Percentiles rank a stretch among this genome's conserved stretches.
phyloP scores from a whole-genome alignment of 2,888 invertebrate species.

The Drosophila austrosaltans region DNA sequence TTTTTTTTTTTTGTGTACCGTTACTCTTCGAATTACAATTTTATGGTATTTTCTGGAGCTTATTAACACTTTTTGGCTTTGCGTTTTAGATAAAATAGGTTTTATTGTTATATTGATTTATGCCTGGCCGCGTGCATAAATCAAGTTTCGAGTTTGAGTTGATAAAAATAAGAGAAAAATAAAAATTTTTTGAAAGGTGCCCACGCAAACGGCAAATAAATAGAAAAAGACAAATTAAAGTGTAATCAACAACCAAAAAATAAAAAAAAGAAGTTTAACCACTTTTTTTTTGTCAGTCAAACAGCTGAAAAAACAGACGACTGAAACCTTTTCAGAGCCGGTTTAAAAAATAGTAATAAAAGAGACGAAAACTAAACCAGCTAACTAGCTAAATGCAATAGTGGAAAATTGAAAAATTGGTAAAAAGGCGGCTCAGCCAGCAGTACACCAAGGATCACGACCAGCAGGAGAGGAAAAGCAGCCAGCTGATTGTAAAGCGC shows the following conservation, averaged over 20 bases:
- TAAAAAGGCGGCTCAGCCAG: slow-evolving; percentile 13
- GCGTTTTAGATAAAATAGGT: slow-evolving; percentile 37
- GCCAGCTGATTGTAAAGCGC: slow-evolving; percentile 62
- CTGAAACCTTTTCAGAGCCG: slow-evolving; percentile 69
- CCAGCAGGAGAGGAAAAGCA: slow-evolving; percentile 48
- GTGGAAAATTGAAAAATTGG: slow-evolving; percentile 20
- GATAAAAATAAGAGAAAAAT: slow-evolving; percentile 21
- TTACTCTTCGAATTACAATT: not conserved
- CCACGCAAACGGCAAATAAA: slow-evolving; percentile 67
- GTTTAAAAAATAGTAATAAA: slow-evolving; percentile 51
- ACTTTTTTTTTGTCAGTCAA: slow-evolving; percentile 55
- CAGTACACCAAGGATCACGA: slow-evolving; percentile 22
- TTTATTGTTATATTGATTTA: slow-evolving; percentile 58
- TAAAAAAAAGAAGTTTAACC: slow-evolving; percentile 70
- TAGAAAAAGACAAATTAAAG: slow-evolving; percentile 71
- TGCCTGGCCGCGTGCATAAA: slow-evolving; percentile 59
- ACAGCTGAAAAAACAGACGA: slow-evolving; percentile 69
- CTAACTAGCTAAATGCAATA: slow-evolving; percentile 54
- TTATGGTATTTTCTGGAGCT: not conserved
- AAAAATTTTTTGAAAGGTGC: slow-evolving; percentile 60
- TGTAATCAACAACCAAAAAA: slow-evolving; percentile 55
- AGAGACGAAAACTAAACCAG: not conserved
- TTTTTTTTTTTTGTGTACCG: slow-evolving; percentile 42
- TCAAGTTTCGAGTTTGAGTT: slow-evolving; percentile 65
- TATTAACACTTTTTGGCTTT: slow-evolving; percentile 39